Conservation (phyloP, 2,113 vertebrate species). For the Festucalex cinctus region DNA sequence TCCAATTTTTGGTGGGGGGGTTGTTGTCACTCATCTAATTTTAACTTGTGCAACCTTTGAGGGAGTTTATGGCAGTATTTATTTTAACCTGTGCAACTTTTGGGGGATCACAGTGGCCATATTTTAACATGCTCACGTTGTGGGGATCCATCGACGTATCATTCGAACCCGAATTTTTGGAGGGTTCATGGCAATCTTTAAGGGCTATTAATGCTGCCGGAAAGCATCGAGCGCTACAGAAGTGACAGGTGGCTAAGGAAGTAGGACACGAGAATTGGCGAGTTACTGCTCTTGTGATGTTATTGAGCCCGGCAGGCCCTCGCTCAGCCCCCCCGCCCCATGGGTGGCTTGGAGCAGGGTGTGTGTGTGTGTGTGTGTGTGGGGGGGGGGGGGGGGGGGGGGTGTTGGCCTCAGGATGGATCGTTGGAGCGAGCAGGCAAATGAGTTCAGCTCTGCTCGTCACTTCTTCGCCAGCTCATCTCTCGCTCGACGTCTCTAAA, state of each 20-base stretch:
- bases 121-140: neutral
- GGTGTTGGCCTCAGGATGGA: constrained; percentile 15
- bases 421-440: constrained; percentile 40
- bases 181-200: neutral
- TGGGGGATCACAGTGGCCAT: neutral
- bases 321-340: constrained; percentile 24
- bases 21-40: too few relatives aligned
- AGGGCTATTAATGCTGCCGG: neutral
- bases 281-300: constrained; percentile 50
- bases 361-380: too few relatives aligned
- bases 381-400: too few relatives aligned
- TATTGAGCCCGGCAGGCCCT: constrained; percentile 51
- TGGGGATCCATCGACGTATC: neutral
- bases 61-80: neutral
- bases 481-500: neutral
- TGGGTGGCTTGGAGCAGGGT: constrained; percentile 6
- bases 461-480: constrained; percentile 18
- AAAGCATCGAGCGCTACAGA: neutral
- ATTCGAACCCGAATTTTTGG: neutral
- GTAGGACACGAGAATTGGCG: constrained; percentile 61
- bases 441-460: constrained; percentile 43
- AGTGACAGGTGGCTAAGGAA: constrained; percentile 52
- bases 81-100: neutral
- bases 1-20: too few relatives aligned
- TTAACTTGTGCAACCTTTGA: neutral